Evolutionary conservation across 2,888 invertebrate genomes (phyloP), one percentile per base, ranked within the genome.

Genomic region (Limnephilus marmoratus): DNA sequence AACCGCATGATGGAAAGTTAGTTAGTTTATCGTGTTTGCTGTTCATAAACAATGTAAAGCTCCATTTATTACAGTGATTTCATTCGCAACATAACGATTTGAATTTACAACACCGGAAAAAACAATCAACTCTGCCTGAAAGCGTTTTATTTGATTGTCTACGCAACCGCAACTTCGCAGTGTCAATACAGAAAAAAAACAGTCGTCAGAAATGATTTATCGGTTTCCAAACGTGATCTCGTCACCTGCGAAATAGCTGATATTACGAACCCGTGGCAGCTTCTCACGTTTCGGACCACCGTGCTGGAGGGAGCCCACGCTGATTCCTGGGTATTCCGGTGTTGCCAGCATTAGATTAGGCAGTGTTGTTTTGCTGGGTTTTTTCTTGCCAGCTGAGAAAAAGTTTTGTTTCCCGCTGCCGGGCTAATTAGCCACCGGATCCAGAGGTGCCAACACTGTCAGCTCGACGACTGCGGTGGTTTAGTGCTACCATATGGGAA

Each of bases 341-440:
- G 68, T 68, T 68, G 68, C 68, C 68, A 68, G 68, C 68, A 68
- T 68, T 68, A n/a, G 68, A 68, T 68, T n/a, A n/a, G 68, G 24
- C 68, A 24, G 68, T 2, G 24, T n/a, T 68, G 68, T 68, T 68
- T 68, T 68, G 68, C 68, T n/a, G 68, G 24, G 24, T 68, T 68
- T 68, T 68, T 68, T 68, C 24, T 68, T 11, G 9, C 68, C 68
- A 68, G 68, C 24, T 68, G 68, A 68, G 24, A 24, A 68, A 68
- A 68, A 68, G 68, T 86, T 86, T 86, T 86, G 83, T 86, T 86
- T 45, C 49, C 86, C 86, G 86, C 86, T 86, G 86, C n/a, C 45
- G 86, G 86, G 49, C 86, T 45, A 86, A 86, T 86, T 86, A 86
- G 86, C 86, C 45, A 86, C 86, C 86, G 86, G 86, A 86, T 86